Percentiles rank a stretch among this genome's conserved stretches.
These are phyloP conservation scores for Ypsolopha scabrella DNA, from an alignment of 2,888 invertebrate genomes.

Conservation along the genomic window DNA sequence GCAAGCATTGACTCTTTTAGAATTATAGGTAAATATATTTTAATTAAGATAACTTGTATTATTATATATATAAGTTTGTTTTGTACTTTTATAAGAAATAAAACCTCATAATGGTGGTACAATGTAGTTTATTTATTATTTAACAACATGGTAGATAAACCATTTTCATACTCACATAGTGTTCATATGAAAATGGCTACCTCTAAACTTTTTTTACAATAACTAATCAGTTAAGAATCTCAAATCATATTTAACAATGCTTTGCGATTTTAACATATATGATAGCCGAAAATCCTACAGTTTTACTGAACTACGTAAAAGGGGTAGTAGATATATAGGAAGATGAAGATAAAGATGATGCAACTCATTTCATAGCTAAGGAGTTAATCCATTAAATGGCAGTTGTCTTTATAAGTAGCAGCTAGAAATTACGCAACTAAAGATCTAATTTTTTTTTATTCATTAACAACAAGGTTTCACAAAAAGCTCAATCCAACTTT, in stretches of 20 bases:
- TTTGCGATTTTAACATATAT: constrained; percentile 38
- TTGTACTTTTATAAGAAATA: constrained; percentile 53
- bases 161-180: constrained; percentile 56
- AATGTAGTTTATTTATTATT: constrained; percentile 76
- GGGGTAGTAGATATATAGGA: constrained; percentile 11
- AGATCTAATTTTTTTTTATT: constrained; percentile 27
- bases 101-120: constrained; percentile 71
- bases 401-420: constrained; percentile 13
- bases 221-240: constrained; percentile 51
- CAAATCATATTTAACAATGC: constrained; percentile 56
- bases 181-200: constrained; percentile 62
- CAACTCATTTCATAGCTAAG: neutral
- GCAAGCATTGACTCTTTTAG: constrained; percentile 37
- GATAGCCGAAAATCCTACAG: constrained; percentile 48
- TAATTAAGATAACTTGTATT: neutral
- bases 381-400: constrained; percentile 7
- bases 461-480: constrained; percentile 54
- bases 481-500: constrained; percentile 63
- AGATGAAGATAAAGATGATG: neutral
- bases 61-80: constrained; percentile 3
- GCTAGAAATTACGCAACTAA: constrained; percentile 16
- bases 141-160: constrained; percentile 72
- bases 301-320: constrained; percentile 28
- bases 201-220: constrained; percentile 64
- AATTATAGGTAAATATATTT: constrained; percentile 20